A percentile compares a stretch with the other conserved stretches of the same genome.
Conservation (phyloP, 2,888 invertebrate genomes). For the Onchidella celtica region DNA sequence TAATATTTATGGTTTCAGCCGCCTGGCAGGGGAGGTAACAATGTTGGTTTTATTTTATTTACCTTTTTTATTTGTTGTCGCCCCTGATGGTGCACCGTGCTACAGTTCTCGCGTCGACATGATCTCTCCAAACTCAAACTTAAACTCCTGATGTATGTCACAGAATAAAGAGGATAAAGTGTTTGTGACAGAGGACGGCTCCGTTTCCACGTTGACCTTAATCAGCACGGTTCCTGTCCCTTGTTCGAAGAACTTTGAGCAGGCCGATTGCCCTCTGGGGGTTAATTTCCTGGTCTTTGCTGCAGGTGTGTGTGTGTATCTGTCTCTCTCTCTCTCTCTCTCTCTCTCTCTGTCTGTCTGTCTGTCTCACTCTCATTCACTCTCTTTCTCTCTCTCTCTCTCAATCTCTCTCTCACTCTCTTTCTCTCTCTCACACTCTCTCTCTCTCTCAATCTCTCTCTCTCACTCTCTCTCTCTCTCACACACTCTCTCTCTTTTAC, state of each 20-base stretch:
- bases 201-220: slow-evolving; percentile 50
- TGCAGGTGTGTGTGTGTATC: neutral
- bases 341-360: too few relatives aligned
- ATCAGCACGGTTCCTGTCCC: slow-evolving; percentile 57
- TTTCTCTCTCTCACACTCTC: too few relatives aligned
- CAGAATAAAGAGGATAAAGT: slow-evolving; percentile 51
- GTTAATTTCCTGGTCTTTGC: slow-evolving; percentile 45
- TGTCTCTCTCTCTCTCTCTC: too few relatives aligned
- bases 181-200: slow-evolving; percentile 53
- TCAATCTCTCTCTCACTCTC: too few relatives aligned
- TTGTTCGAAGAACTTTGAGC: slow-evolving; percentile 36
- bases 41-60: neutral
- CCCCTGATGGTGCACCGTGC: too few relatives aligned
- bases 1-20: too few relatives aligned
- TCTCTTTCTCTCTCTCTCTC: too few relatives aligned
- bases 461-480: too few relatives aligned
- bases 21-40: too few relatives aligned
- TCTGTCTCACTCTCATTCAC: too few relatives aligned
- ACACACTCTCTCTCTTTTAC: too few relatives aligned
- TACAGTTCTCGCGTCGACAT: neutral
- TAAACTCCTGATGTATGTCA: neutral
- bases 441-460: too few relatives aligned
- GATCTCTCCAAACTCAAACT: neutral
- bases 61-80: neutral
- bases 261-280: slow-evolving; percentile 37